A percentile compares a stretch with the other conserved stretches of the same genome.
phyloP scores from a whole-genome alignment of 2,797 vertebrate species.

The Sebastes steindachneri region DNA sequence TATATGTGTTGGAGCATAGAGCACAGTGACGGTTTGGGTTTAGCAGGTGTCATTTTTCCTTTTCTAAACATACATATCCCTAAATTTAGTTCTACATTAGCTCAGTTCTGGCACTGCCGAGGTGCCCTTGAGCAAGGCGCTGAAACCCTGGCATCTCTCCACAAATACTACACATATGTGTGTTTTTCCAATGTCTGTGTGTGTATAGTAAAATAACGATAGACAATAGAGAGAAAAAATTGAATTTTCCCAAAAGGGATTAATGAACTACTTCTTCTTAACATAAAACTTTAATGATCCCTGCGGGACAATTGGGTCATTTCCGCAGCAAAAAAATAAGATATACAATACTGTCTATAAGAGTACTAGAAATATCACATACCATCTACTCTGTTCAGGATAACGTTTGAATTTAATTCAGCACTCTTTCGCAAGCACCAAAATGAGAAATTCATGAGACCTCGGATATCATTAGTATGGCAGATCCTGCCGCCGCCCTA shows the following conservation, averaged over 20 bases:
- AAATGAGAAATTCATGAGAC: constrained; percentile 28
- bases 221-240: not conserved
- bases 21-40: constrained; percentile 16
- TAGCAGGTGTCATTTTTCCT: not conserved
- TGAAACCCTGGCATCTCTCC: not conserved
- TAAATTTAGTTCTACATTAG: not conserved
- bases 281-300: constrained; percentile 50
- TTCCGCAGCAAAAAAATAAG: constrained; percentile 24
- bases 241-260: not conserved
- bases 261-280: not conserved
- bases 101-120: not conserved
- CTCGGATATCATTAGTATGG: not conserved
- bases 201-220: not conserved
- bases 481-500: not conserved
- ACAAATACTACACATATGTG: not conserved
- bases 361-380: not conserved
- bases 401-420: constrained; percentile 9
- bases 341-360: not conserved
- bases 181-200: not conserved
- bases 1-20: not conserved
- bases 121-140: not conserved
- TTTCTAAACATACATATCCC: no score
- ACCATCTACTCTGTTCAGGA: not conserved
- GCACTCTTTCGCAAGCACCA: not conserved
- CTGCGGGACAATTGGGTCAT: constrained; percentile 37